Evolutionary conservation across 2,888 invertebrate genomes (phyloP), one percentile per base, ranked within the genome.

Genomic region (Phyllotreta striolata): DNA sequence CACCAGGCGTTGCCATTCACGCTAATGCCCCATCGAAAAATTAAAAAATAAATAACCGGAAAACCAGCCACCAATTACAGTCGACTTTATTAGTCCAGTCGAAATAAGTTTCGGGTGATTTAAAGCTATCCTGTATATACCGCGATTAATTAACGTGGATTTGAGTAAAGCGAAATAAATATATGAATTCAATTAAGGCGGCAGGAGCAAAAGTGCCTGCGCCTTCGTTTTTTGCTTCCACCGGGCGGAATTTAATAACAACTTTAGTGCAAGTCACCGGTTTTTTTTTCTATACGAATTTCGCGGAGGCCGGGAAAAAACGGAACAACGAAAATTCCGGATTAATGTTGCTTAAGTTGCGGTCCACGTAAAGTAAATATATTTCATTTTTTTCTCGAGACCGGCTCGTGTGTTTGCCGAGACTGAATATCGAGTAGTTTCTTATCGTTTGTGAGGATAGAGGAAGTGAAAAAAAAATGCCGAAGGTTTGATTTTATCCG

Each of bases 191-290:
- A 64, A 56, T 60, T 64, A 44, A 40, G 39, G 12, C 35, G 41
- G 34, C 58, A 14, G 13, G 10, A 9, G 1, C 4, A 24, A 24
- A 55, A 59, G 54, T 63, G 58, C 58, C 39, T 46, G 43, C n/a
- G n/a, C 13, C 51, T 47, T 54, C 8, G 14, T 57, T 59, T 63
- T 64, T 64, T 63, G 58, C 13, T 14, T 12, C 40, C 14, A 47
- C 49, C 54, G 56, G 56, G 44, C 10, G 54, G 37, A 66, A 66
- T 66, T 63, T 66, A 66, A 66, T 66, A 66, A 63, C 54, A 66
- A 66, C 66, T 63, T 61, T 60, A 52, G 37, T 66, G 66, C 66
- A 64, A 64, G 64, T 64, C 64, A 64, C 54, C 44, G 61, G 44
- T 64, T 64, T 64, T 64, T 61, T 51, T 35, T 35, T 51, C 13